A percentile compares a stretch with the other conserved stretches of the same genome.
phyloP scores from a whole-genome alignment of 2,113 vertebrate species.

The Hiodon alosoides region DNA sequence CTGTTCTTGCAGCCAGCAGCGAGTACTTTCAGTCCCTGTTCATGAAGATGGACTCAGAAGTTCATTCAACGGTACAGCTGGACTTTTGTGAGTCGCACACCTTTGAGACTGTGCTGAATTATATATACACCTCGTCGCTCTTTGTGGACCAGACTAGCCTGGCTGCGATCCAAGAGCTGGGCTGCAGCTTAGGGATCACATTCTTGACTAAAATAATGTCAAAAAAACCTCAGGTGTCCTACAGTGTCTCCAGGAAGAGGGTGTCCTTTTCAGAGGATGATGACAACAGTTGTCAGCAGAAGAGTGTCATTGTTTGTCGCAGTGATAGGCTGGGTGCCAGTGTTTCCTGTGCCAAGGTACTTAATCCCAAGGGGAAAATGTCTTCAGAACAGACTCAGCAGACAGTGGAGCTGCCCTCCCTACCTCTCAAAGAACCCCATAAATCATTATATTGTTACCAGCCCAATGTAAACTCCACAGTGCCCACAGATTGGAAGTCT shows the following conservation, averaged over 20 bases:
- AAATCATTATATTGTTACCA: conserved; percentile 31
- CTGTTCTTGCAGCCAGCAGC: conserved; percentile 87
- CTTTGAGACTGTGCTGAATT: conserved; percentile 93
- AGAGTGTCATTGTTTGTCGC: conserved; percentile 86
- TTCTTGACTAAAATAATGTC: conserved; percentile 93
- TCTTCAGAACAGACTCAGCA: conserved; percentile 20
- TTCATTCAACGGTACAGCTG: conserved; percentile 77
- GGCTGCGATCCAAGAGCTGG: conserved; percentile 87
- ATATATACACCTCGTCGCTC: conserved; percentile 92
- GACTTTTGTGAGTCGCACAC: conserved; percentile 95
- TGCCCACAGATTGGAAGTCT: conserved; percentile 35
- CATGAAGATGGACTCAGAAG: conserved; percentile 73
- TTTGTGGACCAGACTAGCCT: conserved; percentile 89
- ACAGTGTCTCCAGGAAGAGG: conserved; percentile 79
- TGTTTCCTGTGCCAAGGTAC: conserved; percentile 39
- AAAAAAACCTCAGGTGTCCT: conserved; percentile 81
- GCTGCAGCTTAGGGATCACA: conserved; percentile 93
- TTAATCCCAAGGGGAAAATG: conserved; percentile 41
- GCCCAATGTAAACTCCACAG: conserved; percentile 33
- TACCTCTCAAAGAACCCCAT: conserved; percentile 28
- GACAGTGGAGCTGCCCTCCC: conserved; percentile 34
- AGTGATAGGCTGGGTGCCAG: conserved; percentile 48
- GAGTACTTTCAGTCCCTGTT: conserved; percentile 95
- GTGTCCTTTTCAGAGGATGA: conserved; percentile 73
- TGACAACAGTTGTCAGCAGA: conserved; percentile 70